A percentile compares a stretch with the other conserved stretches of the same genome.
Conservation (phyloP, 2,888 invertebrate species). For the Hybos culiciformis region DNA sequence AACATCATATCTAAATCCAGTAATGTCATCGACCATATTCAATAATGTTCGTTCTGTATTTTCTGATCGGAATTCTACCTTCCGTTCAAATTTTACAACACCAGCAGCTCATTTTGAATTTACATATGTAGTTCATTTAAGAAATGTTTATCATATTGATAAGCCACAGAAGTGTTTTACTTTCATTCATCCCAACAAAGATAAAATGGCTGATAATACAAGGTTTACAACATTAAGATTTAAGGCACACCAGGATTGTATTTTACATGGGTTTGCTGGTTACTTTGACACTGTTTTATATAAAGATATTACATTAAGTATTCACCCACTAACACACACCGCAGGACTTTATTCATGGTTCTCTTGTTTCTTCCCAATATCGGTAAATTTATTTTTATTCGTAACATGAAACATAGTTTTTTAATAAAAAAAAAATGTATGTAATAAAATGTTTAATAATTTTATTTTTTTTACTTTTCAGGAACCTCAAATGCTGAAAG, state of each 20-base stretch:
- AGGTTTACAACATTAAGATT: constrained; percentile 58
- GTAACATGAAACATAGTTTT: not conserved
- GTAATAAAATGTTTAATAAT: not conserved
- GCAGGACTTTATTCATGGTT: constrained; percentile 97
- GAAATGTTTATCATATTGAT: constrained; percentile 32
- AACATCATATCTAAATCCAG: constrained; percentile 79
- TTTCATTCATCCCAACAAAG: constrained; percentile 80
- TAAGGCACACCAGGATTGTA: constrained; percentile 54
- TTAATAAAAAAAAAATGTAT: constrained; percentile 16
- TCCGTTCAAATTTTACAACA: constrained; percentile 21
- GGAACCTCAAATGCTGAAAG: constrained; percentile 43
- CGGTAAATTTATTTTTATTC: constrained; percentile 38
- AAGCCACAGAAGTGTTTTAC: constrained; percentile 49
- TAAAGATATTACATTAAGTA: constrained; percentile 74
- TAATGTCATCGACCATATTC: constrained; percentile 81
- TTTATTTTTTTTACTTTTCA: constrained; percentile 14
- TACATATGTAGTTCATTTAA: constrained; percentile 76
- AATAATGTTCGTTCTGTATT: constrained; percentile 48
- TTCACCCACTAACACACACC: constrained; percentile 78
- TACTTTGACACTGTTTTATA: constrained; percentile 86
- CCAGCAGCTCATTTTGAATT: constrained; percentile 44
- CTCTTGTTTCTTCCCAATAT: constrained; percentile 85
- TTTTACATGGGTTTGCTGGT: constrained; percentile 89
- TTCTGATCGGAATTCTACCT: constrained; percentile 23
- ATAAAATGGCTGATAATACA: constrained; percentile 51